Base-by-base conservation (phyloP, 2,113 vertebrate species). In the Alethe diademata region DNA sequence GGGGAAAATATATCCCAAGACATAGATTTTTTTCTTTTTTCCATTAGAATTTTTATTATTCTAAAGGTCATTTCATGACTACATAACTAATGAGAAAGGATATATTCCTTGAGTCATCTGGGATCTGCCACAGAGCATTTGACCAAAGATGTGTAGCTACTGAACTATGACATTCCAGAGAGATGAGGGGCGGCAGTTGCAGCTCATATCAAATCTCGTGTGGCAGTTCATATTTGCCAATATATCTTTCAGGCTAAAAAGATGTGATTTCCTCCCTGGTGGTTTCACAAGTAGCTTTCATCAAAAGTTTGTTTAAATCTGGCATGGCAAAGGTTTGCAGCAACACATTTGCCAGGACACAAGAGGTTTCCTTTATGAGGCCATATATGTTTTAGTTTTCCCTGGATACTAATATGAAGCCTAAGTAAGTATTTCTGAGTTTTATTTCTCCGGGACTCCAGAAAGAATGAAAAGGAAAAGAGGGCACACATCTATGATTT, bases 181-280 rank as follows among this genome's bases (percentile, higher is more conserved):
- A 83, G 65, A 83, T 19, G 38, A 94, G 80, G 74, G 78, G 78
- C 57, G 14, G 84, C 76, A 86, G 43, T 25, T 93, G 82, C 65
- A 79, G 75, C 78, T 88, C 57, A 23, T 74, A 82, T 78, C 78
- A 91, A 94, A 94, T 57, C 80, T 75, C 45, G 0, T 25, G 42
- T 96, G 95, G 94, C 90, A 85, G 38, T 65, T 95, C 93, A 19
- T 48, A 89, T 94, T 75, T 88, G 67, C 62, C 86, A 94, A 71
- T 80, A 22, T 88, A 91, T 90, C 74, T 86, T 95, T 43, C 81
- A 85, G 45, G n/a, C 20, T 86, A 78, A 93, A 86, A 93, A 61
- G 74, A 72, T 12, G 56, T 58, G 38, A 66, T 86, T 90, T 92
- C 78, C 76, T 93, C 88, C 56, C 58, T 50, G 62, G 45, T 82